Evolutionary conservation across 2,797 vertebrate genomes (phyloP), one percentile per base, ranked within the genome.

Genomic region (Catostomus latipinnis): DNA sequence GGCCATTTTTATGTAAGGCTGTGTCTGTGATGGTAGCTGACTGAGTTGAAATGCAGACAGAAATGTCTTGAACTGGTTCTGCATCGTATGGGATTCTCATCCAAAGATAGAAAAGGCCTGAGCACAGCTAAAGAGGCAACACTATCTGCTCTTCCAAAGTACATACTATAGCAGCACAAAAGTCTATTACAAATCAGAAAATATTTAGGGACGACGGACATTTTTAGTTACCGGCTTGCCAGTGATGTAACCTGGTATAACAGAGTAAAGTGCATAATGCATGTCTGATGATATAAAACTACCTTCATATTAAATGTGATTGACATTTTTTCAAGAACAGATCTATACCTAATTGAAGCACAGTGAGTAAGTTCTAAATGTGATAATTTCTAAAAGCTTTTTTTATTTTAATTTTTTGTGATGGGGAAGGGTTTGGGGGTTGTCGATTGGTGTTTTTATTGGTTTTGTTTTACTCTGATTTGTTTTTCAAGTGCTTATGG

Each of bases 81-180:
- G 66, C 82, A 84, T 78, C 58, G 63, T 69, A 78, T 52, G 65
- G 74, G 50, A 79, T 82, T 84, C 78, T 81, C 74, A 82, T 67
- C 77, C 60, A 57, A 73, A 76, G 82, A 53, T 46, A 63, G 71
- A 71, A 77, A 77, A 81, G 70, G 58, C 58, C 50, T 49, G 70
- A 78, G 74, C 62, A 58, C 81, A 80, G 60, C 77, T 65, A n/a
- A 73, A 50, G 66, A 45, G 60, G 68, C 52, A 50, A 62, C 81
- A 81, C 82, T 86, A 86, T 86, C 85, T 63, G 85, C 78, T 86
- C 85, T 86, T 86, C 85, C 85, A 83, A 84, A 84, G 79, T 67
- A 73, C 78, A 86, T 73, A 76, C 80, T 50, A 83, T 72, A 73
- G 71, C 83, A 83, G 78, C 80, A 86, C 82, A 84, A 82, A 72